Evolutionary conservation across 1,140 invertebrate species (phyloP), one percentile per base, ranked within the genome.

Genomic region (Drosophila lacertosa): DNA sequence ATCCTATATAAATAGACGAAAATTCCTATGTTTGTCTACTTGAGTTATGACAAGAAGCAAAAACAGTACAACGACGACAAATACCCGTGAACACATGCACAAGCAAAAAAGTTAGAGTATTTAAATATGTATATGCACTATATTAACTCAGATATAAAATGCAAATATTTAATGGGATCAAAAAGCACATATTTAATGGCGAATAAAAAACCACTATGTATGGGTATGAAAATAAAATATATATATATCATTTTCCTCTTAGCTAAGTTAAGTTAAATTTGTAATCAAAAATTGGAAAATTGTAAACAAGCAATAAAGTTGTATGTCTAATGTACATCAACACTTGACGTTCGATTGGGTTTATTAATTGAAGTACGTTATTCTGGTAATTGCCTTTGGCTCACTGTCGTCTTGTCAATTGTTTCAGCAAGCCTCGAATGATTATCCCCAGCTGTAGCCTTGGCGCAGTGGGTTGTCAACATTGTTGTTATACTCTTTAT

Each of bases 391-490:
- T 47, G 57, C 24, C 22, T 62, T 51, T 26, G 33, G 11, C 11
- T 59, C 35, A 50, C 13, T 45, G 59, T 32, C 22, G 33, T 9
- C 24, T 11, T 33, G 13, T 26, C 24, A 44, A 55, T 50, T 63
- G 33, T 18, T 64, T 42, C 11, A 16, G 20, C 42, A 26, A 40
- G 26, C 32, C 18, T 26, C 11, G n/a, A 59, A 69, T 47, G 63
- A 40, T 55, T 54, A 69, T 55, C 33, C 50, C 24, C 9, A 7
- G 4, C 20, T 35, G 29, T 13, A 16, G 11, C 15, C 29, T n/a
- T 59, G 24, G 4, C 29, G 32, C 20, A n/a, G 33, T 35, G 4
- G n/a, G 35, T 53, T 73, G 70, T 64, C 44, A 54, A 58, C 51
- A 32, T 65, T 74, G 13, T 62, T 51, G 51, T 33, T 50, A n/a